Conservation (phyloP, 2,113 vertebrate species). For the Coptodon bakossiorum region DNA sequence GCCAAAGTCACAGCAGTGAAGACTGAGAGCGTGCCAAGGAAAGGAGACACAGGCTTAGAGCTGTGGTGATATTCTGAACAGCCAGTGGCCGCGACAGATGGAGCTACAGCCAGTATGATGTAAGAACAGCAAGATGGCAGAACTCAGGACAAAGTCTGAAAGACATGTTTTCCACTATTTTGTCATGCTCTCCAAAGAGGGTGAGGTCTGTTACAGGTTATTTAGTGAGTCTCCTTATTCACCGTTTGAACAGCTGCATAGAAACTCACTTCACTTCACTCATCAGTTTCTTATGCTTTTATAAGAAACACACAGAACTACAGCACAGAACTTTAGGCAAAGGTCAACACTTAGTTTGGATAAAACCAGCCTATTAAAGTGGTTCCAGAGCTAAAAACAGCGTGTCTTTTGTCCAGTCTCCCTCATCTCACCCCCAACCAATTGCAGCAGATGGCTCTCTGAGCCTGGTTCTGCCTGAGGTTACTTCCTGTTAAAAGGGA, state of each 20-base stretch:
- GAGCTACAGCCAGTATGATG: neutral
- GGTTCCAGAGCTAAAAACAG: neutral
- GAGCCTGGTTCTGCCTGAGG: neutral
- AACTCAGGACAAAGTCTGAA: neutral
- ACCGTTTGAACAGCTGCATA: neutral
- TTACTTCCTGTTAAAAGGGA: no score
- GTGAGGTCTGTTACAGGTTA: neutral
- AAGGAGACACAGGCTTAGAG: slow-evolving; percentile 12
- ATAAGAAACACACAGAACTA: neutral
- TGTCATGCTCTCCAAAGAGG: neutral
- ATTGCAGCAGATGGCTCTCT: neutral
- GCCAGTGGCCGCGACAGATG: neutral
- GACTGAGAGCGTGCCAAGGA: neutral
- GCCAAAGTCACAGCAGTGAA: neutral
- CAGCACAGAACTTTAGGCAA: neutral
- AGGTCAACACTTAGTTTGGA: neutral
- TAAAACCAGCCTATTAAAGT: neutral
- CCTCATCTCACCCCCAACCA: neutral
- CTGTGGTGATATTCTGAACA: neutral
- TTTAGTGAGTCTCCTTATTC: neutral
- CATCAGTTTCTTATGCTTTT: neutral
- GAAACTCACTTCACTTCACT: neutral
- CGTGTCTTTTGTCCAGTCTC: neutral
- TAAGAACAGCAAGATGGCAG: neutral
- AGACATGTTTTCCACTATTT: neutral